A percentile compares a stretch with the other conserved stretches of the same genome.
These are phyloP conservation scores for Setophaga petechia DNA, from an alignment of 2,113 vertebrate species.

Conservation along the genomic window DNA sequence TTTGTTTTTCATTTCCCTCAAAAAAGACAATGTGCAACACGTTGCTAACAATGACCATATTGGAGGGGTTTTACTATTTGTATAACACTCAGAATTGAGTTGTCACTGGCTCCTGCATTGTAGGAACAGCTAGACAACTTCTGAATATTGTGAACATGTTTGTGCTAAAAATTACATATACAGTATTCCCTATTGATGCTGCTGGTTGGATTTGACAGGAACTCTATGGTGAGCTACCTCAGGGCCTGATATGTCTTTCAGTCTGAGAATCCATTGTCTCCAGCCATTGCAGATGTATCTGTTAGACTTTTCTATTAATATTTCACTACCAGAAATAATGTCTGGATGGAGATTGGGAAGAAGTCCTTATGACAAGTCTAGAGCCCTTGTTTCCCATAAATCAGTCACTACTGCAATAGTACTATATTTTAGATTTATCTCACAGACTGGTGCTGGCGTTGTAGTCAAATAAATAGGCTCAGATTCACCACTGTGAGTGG, in stretches of 20 bases:
- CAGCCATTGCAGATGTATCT: not conserved
- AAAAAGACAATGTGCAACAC: not conserved
- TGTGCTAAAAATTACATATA: not conserved
- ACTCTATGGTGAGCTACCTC: not conserved
- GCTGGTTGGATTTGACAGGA: not conserved
- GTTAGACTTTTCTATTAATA: not conserved
- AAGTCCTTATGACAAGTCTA: not conserved
- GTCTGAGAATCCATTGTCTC: not conserved
- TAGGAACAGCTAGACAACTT: not conserved
- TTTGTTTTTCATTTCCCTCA: conserved; percentile 15
- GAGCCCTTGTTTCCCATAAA: not conserved
- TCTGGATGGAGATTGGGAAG: not conserved
- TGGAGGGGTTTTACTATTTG: not conserved
- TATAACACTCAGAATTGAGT: not conserved
- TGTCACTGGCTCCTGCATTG: not conserved
- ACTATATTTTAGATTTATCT: not conserved
- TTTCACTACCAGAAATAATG: not conserved
- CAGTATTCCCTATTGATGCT: not conserved
- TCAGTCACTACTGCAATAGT: not conserved
- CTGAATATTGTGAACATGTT: not conserved
- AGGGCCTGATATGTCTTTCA: not conserved
- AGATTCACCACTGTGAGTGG: not conserved
- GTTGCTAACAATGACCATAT: not conserved
- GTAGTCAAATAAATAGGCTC: not conserved
- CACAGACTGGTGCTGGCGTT: not conserved